Percentiles rank a stretch among this genome's conserved stretches.
Evolutionary conservation across 2,113 vertebrate genomes (phyloP).

Genomic region (Daubentonia madagascariensis): DNA sequence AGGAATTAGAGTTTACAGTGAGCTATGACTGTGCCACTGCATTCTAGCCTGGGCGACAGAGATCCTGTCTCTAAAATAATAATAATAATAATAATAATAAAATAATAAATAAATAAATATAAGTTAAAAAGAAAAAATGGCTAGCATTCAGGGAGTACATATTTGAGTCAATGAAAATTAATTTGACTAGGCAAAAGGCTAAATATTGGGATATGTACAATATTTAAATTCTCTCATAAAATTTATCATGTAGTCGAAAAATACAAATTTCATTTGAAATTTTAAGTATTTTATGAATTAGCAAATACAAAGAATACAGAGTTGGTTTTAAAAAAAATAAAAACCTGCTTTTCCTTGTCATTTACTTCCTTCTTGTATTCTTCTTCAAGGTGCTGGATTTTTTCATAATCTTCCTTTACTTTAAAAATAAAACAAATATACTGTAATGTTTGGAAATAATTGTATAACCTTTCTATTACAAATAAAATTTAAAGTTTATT

Average conservation of each 20-base stretch:
- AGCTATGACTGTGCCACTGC: too few relatives aligned
- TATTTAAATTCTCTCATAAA: conserved; percentile 35
- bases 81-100: too few relatives aligned
- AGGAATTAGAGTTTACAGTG: too few relatives aligned
- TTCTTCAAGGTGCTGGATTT: conserved; percentile 86
- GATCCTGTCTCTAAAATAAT: too few relatives aligned
- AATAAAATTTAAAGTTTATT: conserved; percentile 48
- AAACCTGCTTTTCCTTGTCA: conserved; percentile 90
- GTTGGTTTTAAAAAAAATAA: conserved; percentile 15
- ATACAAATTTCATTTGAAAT: conserved; percentile 11
- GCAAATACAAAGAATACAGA: conserved; percentile 18
- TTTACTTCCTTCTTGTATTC: conserved; percentile 84
- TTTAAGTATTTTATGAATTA: conserved; percentile 31
- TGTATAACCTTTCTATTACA: background rate
- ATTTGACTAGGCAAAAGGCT: background rate
- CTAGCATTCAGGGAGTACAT: background rate
- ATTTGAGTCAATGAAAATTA: conserved; percentile 30
- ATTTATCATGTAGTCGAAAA: background rate
- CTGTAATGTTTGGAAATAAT: conserved; percentile 44
- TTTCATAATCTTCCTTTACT: conserved; percentile 91
- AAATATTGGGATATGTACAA: background rate
- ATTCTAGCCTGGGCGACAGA: too few relatives aligned
- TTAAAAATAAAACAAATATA: conserved; percentile 68
- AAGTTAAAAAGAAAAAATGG: background rate
- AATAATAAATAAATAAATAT: too few relatives aligned